Base-by-base conservation (phyloP, 2,797 vertebrate species). In the Artibeus lituratus region DNA sequence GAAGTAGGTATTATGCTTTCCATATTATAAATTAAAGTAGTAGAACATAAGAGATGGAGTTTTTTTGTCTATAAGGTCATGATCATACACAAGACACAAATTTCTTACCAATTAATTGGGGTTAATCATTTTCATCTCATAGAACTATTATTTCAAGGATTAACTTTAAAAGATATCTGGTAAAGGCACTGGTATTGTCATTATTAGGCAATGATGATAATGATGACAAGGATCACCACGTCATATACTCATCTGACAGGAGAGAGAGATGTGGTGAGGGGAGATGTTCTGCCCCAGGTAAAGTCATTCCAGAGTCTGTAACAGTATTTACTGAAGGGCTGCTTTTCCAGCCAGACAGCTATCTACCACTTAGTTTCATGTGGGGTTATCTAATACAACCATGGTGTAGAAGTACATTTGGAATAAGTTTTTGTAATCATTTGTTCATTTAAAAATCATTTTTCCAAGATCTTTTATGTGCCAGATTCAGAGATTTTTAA, bases 391-490 rank as follows among this genome's bases (percentile, higher is more conserved):
- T 73, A 77, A 83, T 1, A 55, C 4, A 65, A 37, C 21, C 18
- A 24, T 7, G 59, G 21, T 7, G 1, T 39, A 67, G 22, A 5
- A 57, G 51, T 9, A 12, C 1, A 7, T 9, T 10, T 49, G 35
- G 2, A n/a, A 22, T 11, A 42, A 1, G 42, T 10, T n/a, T 2
- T 19, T n/a, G 8, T 2, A 44, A 35, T 51, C 11, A n/a, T 10
- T 37, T 3, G 42, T 67, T 89, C 49, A 87, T 42, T 72, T 49
- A 84, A 53, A 26, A 47, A 87, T 87, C 1, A 51, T 74, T 67
- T 8, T 18, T 88, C 16, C 10, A 37, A 39, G 7, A 55, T 91
- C 24, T 93, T 72, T 53, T 26, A 35, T 24, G 42, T 35, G 11
- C 5, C 29, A 51, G 1, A 4, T 67, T 62, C 9, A 77, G 29